These are phyloP conservation scores for Illadopsis cleaveri DNA, from an alignment of 2,113 vertebrate genomes.

Conservation along the genomic window DNA sequence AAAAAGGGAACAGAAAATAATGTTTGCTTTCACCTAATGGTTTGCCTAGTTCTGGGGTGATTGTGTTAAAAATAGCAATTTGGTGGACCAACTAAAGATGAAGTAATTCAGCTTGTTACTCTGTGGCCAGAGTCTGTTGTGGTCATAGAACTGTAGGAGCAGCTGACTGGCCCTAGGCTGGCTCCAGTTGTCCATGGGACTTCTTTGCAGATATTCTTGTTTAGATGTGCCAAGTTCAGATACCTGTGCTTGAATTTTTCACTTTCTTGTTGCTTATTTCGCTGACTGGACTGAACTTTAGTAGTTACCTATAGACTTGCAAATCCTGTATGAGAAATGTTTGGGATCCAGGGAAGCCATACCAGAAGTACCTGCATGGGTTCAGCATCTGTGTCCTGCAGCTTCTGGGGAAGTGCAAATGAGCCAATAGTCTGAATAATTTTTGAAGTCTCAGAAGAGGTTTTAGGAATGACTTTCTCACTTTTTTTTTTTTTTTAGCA, in stretches of 20 bases:
- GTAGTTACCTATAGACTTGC: background rate
- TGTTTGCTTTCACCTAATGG: background rate
- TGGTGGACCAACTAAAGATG: background rate
- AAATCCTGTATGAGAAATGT: background rate
- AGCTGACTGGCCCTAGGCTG: background rate
- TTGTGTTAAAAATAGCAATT: too few relatives aligned
- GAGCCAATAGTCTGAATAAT: background rate
- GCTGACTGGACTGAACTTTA: background rate
- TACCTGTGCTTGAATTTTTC: background rate
- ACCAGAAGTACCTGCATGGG: background rate
- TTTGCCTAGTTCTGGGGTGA: background rate
- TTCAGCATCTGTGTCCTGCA: background rate
- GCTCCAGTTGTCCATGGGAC: background rate
- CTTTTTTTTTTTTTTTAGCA: slow-evolving; percentile 66
- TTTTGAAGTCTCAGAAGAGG: background rate
- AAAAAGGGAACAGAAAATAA: background rate
- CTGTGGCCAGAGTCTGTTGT: rapidly evolving
- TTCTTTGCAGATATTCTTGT: background rate
- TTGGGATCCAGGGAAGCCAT: background rate
- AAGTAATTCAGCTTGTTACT: background rate
- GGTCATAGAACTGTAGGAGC: background rate
- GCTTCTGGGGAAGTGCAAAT: background rate
- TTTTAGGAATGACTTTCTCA: background rate
- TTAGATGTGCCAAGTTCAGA: background rate
- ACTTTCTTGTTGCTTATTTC: background rate